Evolutionary conservation across 2,888 invertebrate genomes (phyloP), one percentile per base, ranked within the genome.

Genomic region (Idaea straminata): DNA sequence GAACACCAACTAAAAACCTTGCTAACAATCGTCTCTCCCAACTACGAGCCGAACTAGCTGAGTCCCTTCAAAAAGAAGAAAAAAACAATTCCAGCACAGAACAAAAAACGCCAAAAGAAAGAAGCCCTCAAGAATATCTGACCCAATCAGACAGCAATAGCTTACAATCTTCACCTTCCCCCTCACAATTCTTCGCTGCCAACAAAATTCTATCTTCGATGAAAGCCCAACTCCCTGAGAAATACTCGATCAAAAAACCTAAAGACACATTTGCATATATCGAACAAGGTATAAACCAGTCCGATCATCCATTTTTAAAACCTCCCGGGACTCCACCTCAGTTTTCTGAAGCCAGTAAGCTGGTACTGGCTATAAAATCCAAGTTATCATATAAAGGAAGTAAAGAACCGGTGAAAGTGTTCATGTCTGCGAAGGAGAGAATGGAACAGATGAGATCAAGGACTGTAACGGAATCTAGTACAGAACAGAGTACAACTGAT

Each of bases 201-300:
- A 92, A 89, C 66, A 92, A 91, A 81, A 91, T 92, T 57, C 86
- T 92, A 70, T 89, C 84, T 4, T 87, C 92, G 1, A 92, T 92
- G 89, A 92, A 91, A 78, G 91, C 92, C 6, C 92, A 92, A 65
- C 72, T 92, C 62, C 88, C 90, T 5, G 91, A 92, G 68, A 82
- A 91, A 66, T 89, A 84, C 72, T 81, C 78, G 66, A 78, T 81
- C 71, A 89, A 83, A 75, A 88, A 87, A 71, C 86, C 83, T 5
- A 89, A 88, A 74, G 86, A 91, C 70, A 88, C 88, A 64, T 92
- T 91, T 79, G 91, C 91, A 0, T 91, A 90, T 74, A 92, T 92
- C 5, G 91, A 91, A 71, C 81, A 89, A 65, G 91, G 89, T 1
- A 92, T 92, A 66, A 90, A 83, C 75, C 89, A 91, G 71, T 87